phyloP scores from a whole-genome alignment of 2,888 invertebrate genomes.

The Ariolimax columbianus region DNA sequence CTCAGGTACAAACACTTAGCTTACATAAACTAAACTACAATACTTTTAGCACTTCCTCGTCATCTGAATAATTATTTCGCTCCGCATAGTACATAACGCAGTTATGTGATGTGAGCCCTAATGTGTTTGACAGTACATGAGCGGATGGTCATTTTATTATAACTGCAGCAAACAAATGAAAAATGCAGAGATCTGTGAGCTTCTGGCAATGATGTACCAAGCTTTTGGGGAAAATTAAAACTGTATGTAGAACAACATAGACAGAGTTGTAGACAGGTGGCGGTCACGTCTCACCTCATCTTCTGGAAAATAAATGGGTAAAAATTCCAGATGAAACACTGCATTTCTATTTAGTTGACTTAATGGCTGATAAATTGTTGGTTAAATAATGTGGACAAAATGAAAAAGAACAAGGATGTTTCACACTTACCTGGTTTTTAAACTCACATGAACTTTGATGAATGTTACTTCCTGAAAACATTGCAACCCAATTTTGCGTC shows the following conservation, averaged over 20 bases:
- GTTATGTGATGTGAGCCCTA: background rate
- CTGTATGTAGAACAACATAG: conserved; percentile 51
- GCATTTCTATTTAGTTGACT: background rate
- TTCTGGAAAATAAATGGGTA: conserved; percentile 49
- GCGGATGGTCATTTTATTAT: background rate
- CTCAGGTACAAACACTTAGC: too few species aligned
- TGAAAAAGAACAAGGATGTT: background rate
- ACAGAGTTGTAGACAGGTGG: conserved; percentile 37
- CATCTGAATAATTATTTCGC: background rate
- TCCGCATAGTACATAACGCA: background rate
- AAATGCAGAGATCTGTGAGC: conserved; percentile 7
- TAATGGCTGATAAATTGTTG: background rate
- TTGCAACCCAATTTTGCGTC: too few species aligned
- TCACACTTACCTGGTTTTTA: background rate
- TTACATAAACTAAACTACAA: background rate
- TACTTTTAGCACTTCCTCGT: background rate
- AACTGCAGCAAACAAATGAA: background rate
- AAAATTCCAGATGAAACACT: conserved; percentile 39
- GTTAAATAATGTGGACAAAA: background rate
- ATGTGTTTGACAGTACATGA: background rate
- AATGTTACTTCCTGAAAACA: background rate
- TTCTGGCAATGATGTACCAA: conserved; percentile 34
- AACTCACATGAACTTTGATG: background rate
- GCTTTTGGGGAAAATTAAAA: conserved; percentile 41
- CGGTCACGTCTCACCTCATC: conserved; percentile 42